A percentile compares a stretch with the other conserved stretches of the same genome.
These are phyloP conservation scores for Oreohelix idahoensis DNA, from an alignment of 1,140 invertebrate genomes.

Conservation along the genomic window DNA sequence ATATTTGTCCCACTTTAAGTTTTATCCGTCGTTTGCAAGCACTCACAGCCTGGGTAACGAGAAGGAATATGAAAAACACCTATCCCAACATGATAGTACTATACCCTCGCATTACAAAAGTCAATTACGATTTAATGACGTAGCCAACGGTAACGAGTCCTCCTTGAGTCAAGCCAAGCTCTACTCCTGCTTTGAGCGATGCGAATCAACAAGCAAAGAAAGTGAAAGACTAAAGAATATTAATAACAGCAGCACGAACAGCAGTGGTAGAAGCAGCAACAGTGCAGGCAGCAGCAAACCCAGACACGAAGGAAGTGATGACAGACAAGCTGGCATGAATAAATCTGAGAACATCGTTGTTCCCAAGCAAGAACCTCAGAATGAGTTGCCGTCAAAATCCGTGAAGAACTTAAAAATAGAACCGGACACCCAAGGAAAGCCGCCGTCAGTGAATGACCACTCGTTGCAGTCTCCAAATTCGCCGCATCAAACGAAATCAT, in stretches of 20 bases:
- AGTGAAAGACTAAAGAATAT: slow-evolving; percentile 20
- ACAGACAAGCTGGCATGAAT: not conserved
- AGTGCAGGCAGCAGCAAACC: slow-evolving; percentile 16
- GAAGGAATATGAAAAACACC: slow-evolving; percentile 21
- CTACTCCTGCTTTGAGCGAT: not conserved
- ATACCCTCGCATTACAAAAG: not conserved
- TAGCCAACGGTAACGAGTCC: not conserved
- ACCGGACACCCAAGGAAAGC: not conserved
- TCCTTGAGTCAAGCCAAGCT: not conserved
- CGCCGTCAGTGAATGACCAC: not conserved
- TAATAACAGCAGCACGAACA: slow-evolving; percentile 5
- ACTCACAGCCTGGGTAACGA: not conserved
- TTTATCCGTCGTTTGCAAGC: slow-evolving; percentile 11
- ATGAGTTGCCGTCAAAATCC: not conserved
- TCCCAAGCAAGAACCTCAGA: slow-evolving; percentile 3
- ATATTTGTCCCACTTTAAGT: slow-evolving; percentile 24
- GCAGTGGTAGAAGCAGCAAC: slow-evolving; percentile 18
- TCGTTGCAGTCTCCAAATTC: not conserved
- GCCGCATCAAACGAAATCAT: slow-evolving; percentile 30
- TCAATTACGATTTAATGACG: not conserved
- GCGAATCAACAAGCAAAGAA: not conserved
- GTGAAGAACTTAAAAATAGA: not conserved
- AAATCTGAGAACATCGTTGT: slow-evolving; percentile 16
- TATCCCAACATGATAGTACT: not conserved
- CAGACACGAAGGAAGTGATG: slow-evolving; percentile 3